These are phyloP conservation scores for Cisticola juncidis DNA, from an alignment of 2,113 vertebrate species.

Conservation along the genomic window DNA sequence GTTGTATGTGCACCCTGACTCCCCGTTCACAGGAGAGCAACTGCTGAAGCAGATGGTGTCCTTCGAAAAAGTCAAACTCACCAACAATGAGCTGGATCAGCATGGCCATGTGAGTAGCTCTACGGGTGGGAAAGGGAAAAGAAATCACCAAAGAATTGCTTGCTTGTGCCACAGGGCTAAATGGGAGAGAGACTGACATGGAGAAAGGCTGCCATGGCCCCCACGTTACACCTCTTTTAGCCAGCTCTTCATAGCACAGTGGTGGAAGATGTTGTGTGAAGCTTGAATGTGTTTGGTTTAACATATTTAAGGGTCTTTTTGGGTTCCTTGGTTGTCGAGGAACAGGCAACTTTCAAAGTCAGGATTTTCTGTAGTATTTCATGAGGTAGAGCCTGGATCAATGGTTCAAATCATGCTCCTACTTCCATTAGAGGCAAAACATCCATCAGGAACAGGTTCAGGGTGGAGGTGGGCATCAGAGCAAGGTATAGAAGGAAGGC, in stretches of 20 bases:
- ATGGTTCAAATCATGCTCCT: background rate
- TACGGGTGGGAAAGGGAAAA: background rate
- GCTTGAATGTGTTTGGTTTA: background rate
- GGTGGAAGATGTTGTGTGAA: background rate
- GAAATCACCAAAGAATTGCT: background rate
- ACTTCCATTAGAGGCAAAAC: background rate
- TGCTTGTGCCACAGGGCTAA: background rate
- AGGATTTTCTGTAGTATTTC: background rate
- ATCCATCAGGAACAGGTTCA: background rate
- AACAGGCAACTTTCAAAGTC: background rate
- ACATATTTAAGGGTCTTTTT: background rate
- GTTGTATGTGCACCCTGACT: slow-evolving; percentile 96
- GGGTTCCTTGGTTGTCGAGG: background rate
- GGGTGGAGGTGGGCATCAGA: background rate
- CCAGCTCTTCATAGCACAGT: background rate
- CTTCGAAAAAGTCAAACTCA: slow-evolving; percentile 98
- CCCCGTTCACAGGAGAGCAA: slow-evolving; percentile 95
- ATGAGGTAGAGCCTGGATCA: background rate
- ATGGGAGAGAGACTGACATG: background rate
- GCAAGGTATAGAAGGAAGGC: background rate
- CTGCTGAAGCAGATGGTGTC: slow-evolving; percentile 98
- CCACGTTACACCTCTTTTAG: rapidly evolving
- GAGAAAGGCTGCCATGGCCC: background rate
- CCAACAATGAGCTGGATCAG: slow-evolving; percentile 97
- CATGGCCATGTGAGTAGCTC: slow-evolving; percentile 90